Conservation (phyloP, 1,140 invertebrate species). For the Caerostris extrusa region DNA sequence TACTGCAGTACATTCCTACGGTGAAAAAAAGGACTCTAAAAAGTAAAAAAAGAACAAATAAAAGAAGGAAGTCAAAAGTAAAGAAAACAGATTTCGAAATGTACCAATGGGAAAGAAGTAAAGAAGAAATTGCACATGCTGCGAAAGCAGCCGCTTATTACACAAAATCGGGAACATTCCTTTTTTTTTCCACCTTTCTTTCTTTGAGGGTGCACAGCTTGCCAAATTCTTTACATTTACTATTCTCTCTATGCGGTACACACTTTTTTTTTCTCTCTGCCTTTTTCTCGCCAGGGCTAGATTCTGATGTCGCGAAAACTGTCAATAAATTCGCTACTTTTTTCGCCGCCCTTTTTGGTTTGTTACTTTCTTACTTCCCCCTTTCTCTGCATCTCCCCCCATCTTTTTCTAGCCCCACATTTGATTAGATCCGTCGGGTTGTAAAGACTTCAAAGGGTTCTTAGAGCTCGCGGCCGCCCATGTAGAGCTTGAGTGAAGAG, state of each 20-base stretch:
- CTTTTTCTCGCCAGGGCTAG: neutral
- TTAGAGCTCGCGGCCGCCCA: neutral
- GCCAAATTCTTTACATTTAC: conserved; percentile 60
- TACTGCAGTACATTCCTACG: conserved; percentile 2
- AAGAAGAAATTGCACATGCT: conserved; percentile 64
- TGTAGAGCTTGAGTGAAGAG: neutral
- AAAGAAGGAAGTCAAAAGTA: conserved; percentile 1
- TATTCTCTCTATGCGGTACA: conserved; percentile 51
- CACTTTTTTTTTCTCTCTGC: conserved; percentile 23
- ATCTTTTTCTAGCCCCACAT: neutral
- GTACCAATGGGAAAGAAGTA: conserved; percentile 29
- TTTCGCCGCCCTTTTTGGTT: neutral
- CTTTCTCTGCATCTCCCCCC: neutral
- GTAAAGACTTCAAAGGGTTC: conserved; percentile 46
- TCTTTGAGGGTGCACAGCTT: conserved; percentile 36
- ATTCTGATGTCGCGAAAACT: conserved; percentile 36
- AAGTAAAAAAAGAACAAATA: neutral
- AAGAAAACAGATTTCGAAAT: conserved; percentile 43
- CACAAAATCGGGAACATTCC: neutral
- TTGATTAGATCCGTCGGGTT: conserved; percentile 52
- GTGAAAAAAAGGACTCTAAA: neutral
- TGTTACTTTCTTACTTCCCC: neutral
- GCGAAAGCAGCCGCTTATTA: conserved; percentile 56
- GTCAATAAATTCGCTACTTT: conserved; percentile 54
- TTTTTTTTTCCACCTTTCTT: too few species aligned